Evolutionary conservation across 2,888 invertebrate genomes (phyloP).

Genomic region (Linnaemya tessellans): DNA sequence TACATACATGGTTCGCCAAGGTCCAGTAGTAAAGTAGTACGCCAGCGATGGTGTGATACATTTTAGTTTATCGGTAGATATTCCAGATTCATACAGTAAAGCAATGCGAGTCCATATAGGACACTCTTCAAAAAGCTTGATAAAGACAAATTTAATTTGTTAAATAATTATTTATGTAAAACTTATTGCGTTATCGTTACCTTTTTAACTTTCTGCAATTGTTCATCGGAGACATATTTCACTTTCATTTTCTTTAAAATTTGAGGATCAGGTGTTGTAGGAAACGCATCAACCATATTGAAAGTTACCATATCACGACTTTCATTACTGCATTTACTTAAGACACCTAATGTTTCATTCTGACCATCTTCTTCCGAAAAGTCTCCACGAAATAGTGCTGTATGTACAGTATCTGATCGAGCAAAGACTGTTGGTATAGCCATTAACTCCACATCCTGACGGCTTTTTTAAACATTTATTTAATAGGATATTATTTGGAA

Average conservation of each 20-base stretch:
- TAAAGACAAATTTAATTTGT: background rate
- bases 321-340: slow-evolving; percentile 85
- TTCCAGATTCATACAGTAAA: slow-evolving; percentile 87
- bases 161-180: background rate
- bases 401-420: slow-evolving; percentile 87
- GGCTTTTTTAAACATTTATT: slow-evolving; percentile 69
- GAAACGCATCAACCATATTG: slow-evolving; percentile 86
- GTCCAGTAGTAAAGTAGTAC: slow-evolving; percentile 94
- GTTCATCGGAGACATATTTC: slow-evolving; percentile 83
- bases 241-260: slow-evolving; percentile 85
- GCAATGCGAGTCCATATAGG: slow-evolving; percentile 95
- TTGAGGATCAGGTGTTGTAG: slow-evolving; percentile 86
- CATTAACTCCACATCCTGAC: slow-evolving; percentile 85
- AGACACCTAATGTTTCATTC: slow-evolving; percentile 84
- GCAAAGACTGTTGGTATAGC: slow-evolving; percentile 92
- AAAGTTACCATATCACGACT: slow-evolving; percentile 87
- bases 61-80: slow-evolving; percentile 87
- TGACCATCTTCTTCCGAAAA: slow-evolving; percentile 81
- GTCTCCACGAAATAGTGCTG: slow-evolving; percentile 79
- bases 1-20: slow-evolving; percentile 96
- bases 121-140: slow-evolving; percentile 90
- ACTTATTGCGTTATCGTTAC: slow-evolving; percentile 62
- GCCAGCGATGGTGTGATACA: slow-evolving; percentile 92
- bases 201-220: slow-evolving; percentile 84
- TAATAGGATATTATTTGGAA: background rate